Evolutionary conservation across 2,113 vertebrate species (phyloP), one percentile per base, ranked within the genome.

Genomic region (Ophthalmolycus amberensis): DNA sequence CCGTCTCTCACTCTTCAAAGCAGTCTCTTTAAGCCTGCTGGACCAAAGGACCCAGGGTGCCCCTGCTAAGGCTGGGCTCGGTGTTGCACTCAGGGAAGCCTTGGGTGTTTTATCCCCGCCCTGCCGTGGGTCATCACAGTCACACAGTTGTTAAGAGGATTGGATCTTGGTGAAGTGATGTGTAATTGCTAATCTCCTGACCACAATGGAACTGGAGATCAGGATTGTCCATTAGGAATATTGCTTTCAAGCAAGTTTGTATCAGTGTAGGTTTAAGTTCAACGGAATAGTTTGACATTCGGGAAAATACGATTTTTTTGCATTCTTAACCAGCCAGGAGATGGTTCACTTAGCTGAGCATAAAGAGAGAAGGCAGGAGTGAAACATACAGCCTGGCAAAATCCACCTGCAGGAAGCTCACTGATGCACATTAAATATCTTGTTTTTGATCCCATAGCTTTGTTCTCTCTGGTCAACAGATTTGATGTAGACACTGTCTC

Each of bases 131-230:
- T 82, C 77, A 58, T 52, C 46, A 29, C 10, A 9, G 71, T 65
- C 37, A 5, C 65, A 79, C 52, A 52, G 65, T 71, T 12, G 14
- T 82, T 79, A 91, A 88, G 80, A 89, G 80, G 76, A 88, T 87
- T 83, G 75, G 27, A 54, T 79, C 50, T 66, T 68, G 71, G 63
- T 63, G 62, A 65, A 72, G 73, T 80, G 67, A 84, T 77, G 73
- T 77, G 66, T 85, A 79, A 82, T 77, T 72, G 81, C 65, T 89
- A 78, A 91, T 92, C 81, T 69, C 9, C 6, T 68, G 32, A 38
- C 44, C 54, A 80, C 75, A 77, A 63, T 71, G 50, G 54, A 76
- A 37, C 20, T 29, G 44, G 64, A 44, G 70, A 89, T 85, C 68
- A 46, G 48, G 38, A n/a, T 46, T 44, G 58, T 73, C 44, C 68